Evolutionary conservation across 2,888 invertebrate species (phyloP).

Genomic region (Chymomyza caudatula): DNA sequence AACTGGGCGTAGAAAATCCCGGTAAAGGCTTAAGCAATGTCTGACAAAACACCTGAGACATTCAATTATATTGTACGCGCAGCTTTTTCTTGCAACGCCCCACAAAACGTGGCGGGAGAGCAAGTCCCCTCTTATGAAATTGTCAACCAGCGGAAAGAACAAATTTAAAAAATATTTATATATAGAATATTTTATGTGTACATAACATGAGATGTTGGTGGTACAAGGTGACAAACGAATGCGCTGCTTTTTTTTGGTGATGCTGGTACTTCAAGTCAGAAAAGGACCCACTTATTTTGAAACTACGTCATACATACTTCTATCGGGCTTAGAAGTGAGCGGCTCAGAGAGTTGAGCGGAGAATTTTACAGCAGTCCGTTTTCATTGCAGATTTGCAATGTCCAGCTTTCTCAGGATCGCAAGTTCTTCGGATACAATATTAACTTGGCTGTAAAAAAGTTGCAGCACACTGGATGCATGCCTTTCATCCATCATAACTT

Average conservation of each 20-base stretch:
- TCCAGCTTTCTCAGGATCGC: no score
- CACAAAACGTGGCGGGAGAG: slow-evolving; percentile 17
- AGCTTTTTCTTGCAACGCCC: slow-evolving; percentile 10
- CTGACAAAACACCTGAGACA: slow-evolving; percentile 78
- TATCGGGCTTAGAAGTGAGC: no score
- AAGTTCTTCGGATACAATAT: no score
- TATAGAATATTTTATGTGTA: slow-evolving; percentile 9
- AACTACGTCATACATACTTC: no score
- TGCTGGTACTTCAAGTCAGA: no score
- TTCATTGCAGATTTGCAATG: no score
- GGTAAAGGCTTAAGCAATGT: slow-evolving; percentile 77
- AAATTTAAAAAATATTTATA: slow-evolving; percentile 28
- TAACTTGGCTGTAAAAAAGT: no score
- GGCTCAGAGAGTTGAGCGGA: no score
- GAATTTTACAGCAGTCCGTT: no score
- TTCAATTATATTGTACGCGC: slow-evolving; percentile 68
- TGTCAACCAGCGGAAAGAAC: slow-evolving; percentile 48
- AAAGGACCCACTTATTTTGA: no score
- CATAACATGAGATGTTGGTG: slow-evolving; percentile 6
- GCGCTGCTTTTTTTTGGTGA: background rate
- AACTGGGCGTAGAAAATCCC: slow-evolving; percentile 54
- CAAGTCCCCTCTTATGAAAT: slow-evolving; percentile 48
- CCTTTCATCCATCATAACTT: no score
- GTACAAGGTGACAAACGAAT: background rate
- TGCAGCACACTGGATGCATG: no score